Evolutionary conservation across 2,797 vertebrate species (phyloP).

Genomic region (Labroides dimidiatus): DNA sequence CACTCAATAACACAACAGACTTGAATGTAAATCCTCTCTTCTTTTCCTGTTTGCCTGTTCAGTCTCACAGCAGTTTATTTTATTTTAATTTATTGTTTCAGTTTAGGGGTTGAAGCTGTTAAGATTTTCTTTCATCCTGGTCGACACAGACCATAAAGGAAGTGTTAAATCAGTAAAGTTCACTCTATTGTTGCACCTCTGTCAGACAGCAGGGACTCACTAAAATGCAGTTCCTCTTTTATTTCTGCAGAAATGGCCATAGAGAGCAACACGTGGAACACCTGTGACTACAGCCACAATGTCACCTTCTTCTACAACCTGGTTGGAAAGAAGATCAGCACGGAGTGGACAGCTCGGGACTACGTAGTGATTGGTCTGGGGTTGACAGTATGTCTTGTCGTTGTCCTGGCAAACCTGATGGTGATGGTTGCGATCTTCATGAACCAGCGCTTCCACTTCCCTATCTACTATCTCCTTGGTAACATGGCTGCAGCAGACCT

Average conservation of each 20-base stretch:
- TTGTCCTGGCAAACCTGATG: conserved; percentile 91
- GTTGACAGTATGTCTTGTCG: conserved; percentile 87
- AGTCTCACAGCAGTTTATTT: no score
- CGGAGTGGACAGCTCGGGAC: conserved; percentile 85
- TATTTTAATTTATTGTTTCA: no score
- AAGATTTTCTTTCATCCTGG: no score
- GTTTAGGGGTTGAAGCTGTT: no score
- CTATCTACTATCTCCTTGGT: conserved; percentile 94
- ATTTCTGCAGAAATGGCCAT: conserved; percentile 47
- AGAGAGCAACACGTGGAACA: conserved; percentile 35
- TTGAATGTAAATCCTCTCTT: no score
- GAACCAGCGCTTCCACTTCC: conserved; percentile 93
- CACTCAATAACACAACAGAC: no score
- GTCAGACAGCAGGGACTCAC: background rate
- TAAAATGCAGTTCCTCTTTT: background rate
- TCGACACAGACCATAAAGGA: no score
- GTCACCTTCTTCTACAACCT: conserved; percentile 90
- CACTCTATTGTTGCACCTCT: background rate
- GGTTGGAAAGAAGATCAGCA: conserved; percentile 85
- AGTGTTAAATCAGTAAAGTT: no score
- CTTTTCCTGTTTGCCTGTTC: no score
- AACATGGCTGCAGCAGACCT: conserved; percentile 94
- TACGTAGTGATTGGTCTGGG: conserved; percentile 87
- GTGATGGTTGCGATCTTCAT: conserved; percentile 89
- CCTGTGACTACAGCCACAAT: conserved; percentile 83